Base-by-base conservation (phyloP, 1,140 invertebrate species). In the Brachionus koreanus region DNA sequence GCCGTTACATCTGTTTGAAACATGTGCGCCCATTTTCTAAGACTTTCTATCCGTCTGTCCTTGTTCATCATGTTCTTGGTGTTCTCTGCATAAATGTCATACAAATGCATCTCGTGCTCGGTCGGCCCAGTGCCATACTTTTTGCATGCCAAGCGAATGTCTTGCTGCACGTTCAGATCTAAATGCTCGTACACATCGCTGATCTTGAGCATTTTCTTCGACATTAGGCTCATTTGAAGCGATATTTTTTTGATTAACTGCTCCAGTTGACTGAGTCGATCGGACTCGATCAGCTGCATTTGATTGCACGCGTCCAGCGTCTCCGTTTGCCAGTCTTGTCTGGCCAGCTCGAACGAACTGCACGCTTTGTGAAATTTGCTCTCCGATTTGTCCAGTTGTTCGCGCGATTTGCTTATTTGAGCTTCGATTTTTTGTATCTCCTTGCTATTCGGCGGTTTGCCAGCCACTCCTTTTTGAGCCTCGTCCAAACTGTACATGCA, bases 361-460 rank as follows among this genome's bases (percentile, higher is more conserved):
- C 94, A 95, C 16, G 93, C 91, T 83, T 94, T 94, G 86, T 96
- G 96, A 88, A 97, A 98, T 85, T 97, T 94, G 23, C 94, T 93
- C 87, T 97, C 95, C 29, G 94, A 93, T 86, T 95, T 94, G 84
- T 94, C 92, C 3, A 96, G 92, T 2, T 92, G 91, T 86, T 96
- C 94, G 87, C 95, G 93, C n/a, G 93, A 92, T 88, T 97, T 96
- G 83, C 92, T 91, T 85, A 94, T 92, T 85, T 96, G 95, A 82
- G 92, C 91, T 87, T 95, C 94, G 85, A 96, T 88, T 90, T 97
- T 85, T 35, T 42, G 79, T 16, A 75, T 61, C 13, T 82, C 49
- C 46, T 63, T 77, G 13, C 43, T 29, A 2, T 69, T 49, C 9
- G n/a, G 29, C 13, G 35, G 49, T 42, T 77, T 37, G 29, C 49